A percentile compares a stretch with the other conserved stretches of the same genome.
Evolutionary conservation across 2,888 invertebrate genomes (phyloP).

Genomic region (Volucella inanis): DNA sequence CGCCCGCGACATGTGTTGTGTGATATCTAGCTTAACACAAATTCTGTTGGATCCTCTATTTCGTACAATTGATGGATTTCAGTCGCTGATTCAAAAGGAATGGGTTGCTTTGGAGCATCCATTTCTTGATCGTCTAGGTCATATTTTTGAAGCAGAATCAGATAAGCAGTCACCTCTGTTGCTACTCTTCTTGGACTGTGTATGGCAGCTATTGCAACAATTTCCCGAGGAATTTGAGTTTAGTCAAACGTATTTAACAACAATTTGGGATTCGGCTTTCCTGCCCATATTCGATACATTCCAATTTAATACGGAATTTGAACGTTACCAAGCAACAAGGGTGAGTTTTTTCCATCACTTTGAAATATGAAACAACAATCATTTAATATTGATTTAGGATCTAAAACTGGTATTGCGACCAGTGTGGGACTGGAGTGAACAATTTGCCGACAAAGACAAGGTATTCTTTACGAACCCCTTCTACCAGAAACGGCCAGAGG

Average conservation of each 20-base stretch:
- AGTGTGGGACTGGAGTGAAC: slow-evolving; percentile 96
- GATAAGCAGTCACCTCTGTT: slow-evolving; percentile 92
- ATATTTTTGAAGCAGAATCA: slow-evolving; percentile 83
- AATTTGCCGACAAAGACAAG: slow-evolving; percentile 92
- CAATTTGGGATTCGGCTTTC: slow-evolving; percentile 95
- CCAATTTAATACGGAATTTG: slow-evolving; percentile 93
- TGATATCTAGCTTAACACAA: slow-evolving; percentile 94
- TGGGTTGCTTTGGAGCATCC: slow-evolving; percentile 97
- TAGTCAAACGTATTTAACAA: slow-evolving; percentile 95
- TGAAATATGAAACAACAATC: neutral
- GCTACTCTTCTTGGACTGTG: slow-evolving; percentile 95
- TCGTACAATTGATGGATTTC: slow-evolving; percentile 93
- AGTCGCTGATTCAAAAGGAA: slow-evolving; percentile 95
- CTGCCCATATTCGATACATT: slow-evolving; percentile 96
- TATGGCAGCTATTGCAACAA: slow-evolving; percentile 95
- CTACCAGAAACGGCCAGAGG: slow-evolving; percentile 83
- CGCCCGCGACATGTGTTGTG: slow-evolving; percentile 93
- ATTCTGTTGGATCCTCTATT: slow-evolving; percentile 92
- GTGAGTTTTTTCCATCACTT: slow-evolving; percentile 73
- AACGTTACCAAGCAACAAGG: slow-evolving; percentile 86
- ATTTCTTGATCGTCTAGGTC: slow-evolving; percentile 87
- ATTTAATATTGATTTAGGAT: slow-evolving; percentile 69
- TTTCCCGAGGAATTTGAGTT: slow-evolving; percentile 95
- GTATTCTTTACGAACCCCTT: slow-evolving; percentile 93
- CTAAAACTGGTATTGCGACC: slow-evolving; percentile 86